Evolutionary conservation across 2,113 vertebrate genomes (phyloP).

Genomic region (Megaptera novaeangliae): DNA sequence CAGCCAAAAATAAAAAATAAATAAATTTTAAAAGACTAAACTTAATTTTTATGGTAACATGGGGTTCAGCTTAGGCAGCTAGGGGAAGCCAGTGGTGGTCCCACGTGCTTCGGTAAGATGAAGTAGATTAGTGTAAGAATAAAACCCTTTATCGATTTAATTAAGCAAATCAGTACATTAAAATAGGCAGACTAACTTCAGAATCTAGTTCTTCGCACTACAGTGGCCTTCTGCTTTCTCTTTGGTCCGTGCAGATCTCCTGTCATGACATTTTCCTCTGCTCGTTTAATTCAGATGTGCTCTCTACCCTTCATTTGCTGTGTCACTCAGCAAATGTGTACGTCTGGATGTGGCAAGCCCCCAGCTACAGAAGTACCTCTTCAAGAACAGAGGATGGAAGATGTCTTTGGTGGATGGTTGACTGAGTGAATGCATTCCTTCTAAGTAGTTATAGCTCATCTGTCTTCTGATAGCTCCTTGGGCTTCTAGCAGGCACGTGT

Average conservation of each 20-base stretch:
- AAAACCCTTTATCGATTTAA: neutral
- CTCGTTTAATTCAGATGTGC: neutral
- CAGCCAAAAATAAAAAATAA: no score
- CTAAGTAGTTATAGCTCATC: constrained; percentile 55
- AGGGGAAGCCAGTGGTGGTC: neutral
- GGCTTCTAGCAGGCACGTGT: constrained; percentile 69
- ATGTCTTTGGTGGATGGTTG: neutral
- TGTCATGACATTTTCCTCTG: neutral
- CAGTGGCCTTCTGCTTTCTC: neutral
- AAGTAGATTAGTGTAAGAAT: constrained; percentile 18
- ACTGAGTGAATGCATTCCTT: neutral
- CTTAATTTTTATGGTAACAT: constrained; percentile 4
- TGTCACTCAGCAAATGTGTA: neutral
- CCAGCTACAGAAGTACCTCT: neutral
- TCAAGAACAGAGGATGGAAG: neutral
- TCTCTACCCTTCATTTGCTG: neutral
- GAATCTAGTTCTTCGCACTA: neutral
- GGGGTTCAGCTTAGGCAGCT: neutral
- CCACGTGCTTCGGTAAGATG: neutral
- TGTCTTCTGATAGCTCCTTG: constrained; percentile 62
- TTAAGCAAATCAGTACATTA: neutral
- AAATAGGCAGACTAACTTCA: neutral
- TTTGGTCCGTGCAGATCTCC: neutral
- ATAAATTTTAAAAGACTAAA: neutral
- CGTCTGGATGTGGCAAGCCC: neutral